These are phyloP conservation scores for Drosophila sucinea DNA, from an alignment of 1,140 invertebrate genomes.

Conservation along the genomic window DNA sequence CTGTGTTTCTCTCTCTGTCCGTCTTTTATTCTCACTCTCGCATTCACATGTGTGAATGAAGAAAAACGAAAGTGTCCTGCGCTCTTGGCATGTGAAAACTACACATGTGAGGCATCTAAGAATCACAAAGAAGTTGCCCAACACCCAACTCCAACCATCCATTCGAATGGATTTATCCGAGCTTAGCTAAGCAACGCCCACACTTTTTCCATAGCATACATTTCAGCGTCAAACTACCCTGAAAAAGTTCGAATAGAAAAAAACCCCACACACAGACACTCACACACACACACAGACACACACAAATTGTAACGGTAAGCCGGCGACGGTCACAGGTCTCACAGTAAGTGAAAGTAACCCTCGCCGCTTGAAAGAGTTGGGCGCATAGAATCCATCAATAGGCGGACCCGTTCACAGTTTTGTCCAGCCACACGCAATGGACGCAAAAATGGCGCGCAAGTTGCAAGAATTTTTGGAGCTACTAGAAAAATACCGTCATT, in stretches of 20 bases:
- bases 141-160: conserved; percentile 21
- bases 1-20: not conserved
- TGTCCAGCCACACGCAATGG: not conserved
- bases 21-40: not conserved
- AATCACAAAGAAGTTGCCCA: conserved; percentile 53
- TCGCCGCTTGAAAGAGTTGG: conserved; percentile 70
- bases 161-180: conserved; percentile 3
- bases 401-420: conserved; percentile 33
- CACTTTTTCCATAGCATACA: conserved; percentile 53
- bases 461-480: conserved; percentile 74
- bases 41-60: conserved; percentile 24
- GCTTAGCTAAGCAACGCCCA: conserved; percentile 15
- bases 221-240: conserved; percentile 58
- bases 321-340: conserved; percentile 31
- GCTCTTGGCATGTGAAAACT: conserved; percentile 74
- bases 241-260: conserved; percentile 10
- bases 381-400: conserved; percentile 65
- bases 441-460: conserved; percentile 29
- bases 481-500: conserved; percentile 74
- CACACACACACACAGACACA: too few species aligned
- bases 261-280: too few species aligned
- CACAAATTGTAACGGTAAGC: conserved; percentile 33
- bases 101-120: conserved; percentile 74
- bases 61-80: conserved; percentile 73
- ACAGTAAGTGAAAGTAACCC: conserved; percentile 80